phyloP scores from a whole-genome alignment of 2,797 vertebrate genomes.

The Lerista edwardsae region DNA sequence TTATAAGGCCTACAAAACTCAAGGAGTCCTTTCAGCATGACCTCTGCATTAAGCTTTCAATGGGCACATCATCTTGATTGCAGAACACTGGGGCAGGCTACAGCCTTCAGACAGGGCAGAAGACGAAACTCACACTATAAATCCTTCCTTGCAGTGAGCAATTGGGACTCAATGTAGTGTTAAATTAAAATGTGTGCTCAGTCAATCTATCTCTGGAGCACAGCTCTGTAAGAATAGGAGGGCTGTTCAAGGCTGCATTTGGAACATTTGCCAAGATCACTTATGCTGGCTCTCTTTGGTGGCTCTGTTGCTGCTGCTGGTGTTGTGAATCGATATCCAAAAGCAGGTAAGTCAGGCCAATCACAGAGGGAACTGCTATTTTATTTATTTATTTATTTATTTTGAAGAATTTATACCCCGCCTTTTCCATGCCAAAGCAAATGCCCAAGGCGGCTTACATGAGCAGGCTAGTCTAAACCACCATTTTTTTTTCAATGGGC shows the following conservation, averaged over 20 bases:
- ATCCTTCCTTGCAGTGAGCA: conserved; percentile 13
- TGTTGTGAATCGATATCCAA: neutral
- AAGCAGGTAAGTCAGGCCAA: neutral
- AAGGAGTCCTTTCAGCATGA: neutral
- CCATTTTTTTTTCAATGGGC: no score
- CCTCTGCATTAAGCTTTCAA: neutral
- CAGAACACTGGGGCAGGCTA: neutral
- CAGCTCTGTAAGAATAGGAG: neutral
- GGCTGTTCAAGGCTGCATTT: neutral
- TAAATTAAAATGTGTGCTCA: conserved; percentile 27
- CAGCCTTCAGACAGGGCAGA: neutral
- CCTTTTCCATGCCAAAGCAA: no score
- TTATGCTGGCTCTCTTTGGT: conserved; percentile 15
- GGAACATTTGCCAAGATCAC: conserved; percentile 20
- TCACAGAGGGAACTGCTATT: neutral
- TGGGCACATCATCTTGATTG: neutral
- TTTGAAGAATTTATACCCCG: no score
- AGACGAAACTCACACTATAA: conserved; percentile 25
- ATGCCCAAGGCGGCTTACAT: no score
- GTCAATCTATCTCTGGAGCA: neutral
- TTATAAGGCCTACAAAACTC: neutral
- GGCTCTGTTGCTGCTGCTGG: neutral
- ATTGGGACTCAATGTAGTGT: conserved; percentile 40
- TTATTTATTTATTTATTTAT: no score
- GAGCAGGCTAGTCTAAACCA: no score